phyloP scores from a whole-genome alignment of 2,113 vertebrate genomes.

The Xiphophorus hellerii region DNA sequence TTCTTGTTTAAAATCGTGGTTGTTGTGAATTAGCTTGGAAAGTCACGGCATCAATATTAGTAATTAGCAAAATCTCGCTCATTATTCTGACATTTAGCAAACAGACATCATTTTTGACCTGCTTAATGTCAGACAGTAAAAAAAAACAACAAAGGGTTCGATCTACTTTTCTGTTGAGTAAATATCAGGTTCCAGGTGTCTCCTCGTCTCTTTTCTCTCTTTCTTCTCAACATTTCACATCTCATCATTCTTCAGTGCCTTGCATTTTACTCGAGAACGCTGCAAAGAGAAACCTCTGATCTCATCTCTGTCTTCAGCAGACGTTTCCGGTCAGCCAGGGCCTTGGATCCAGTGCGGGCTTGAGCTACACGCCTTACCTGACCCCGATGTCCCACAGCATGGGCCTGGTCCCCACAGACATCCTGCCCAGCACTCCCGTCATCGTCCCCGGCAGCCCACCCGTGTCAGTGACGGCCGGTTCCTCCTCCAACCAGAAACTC shows the following conservation, averaged over 20 bases:
- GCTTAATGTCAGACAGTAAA: background rate
- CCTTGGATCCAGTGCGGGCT: conserved; percentile 89
- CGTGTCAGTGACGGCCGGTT: conserved; percentile 84
- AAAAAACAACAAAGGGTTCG: too few species aligned
- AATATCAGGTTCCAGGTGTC: background rate
- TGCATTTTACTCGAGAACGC: too few species aligned
- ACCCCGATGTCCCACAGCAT: conserved; percentile 94
- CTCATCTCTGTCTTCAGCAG: conserved; percentile 79
- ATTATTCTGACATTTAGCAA: background rate
- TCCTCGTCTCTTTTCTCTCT: background rate
- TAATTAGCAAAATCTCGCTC: too few species aligned
- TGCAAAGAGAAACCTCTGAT: background rate
- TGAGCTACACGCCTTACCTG: conserved; percentile 97
- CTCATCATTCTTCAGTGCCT: too few species aligned
- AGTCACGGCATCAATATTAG: too few species aligned
- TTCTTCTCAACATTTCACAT: too few species aligned
- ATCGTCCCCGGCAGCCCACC: conserved; percentile 96
- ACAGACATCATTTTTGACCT: background rate
- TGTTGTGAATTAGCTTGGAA: too few species aligned
- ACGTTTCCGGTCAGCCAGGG: conserved; percentile 94
- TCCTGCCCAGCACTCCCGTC: conserved; percentile 88
- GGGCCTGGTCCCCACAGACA: conserved; percentile 96
- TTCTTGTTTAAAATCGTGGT: too few species aligned
- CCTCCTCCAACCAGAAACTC: conserved; percentile 93
- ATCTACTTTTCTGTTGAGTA: background rate